Evolutionary conservation across 2,888 invertebrate genomes (phyloP).

Genomic region (Brenthis daphne): DNA sequence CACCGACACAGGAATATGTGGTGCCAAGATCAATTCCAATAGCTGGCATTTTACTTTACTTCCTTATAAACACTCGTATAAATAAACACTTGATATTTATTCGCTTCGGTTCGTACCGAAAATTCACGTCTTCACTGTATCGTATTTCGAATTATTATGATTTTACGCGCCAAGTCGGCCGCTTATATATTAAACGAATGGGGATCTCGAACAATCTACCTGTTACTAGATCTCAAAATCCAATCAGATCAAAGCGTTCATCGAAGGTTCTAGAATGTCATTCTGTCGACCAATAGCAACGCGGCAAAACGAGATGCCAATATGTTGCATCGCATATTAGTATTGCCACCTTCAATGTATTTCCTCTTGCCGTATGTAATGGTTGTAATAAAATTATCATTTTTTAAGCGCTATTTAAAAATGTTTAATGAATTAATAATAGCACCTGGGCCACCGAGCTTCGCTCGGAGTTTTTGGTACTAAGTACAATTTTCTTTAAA

Average conservation of each 20-base stretch:
- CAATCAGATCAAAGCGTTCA: constrained; percentile 49
- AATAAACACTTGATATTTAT: constrained; percentile 40
- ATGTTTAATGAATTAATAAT: too few species aligned
- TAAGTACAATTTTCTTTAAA: too few species aligned
- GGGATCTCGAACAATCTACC: constrained; percentile 55
- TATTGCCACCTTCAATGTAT: too few species aligned
- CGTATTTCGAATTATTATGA: constrained; percentile 66
- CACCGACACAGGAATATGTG: constrained; percentile 81
- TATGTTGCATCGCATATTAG: constrained; percentile 16
- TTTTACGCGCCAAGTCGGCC: constrained; percentile 52
- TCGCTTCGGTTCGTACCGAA: constrained; percentile 56
- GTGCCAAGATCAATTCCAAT: constrained; percentile 82
- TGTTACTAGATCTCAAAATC: constrained; percentile 44
- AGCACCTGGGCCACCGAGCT: too few species aligned
- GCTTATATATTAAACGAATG: constrained; percentile 61
- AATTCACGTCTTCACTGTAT: constrained; percentile 52
- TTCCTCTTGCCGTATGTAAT: too few species aligned
- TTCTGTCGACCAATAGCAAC: constrained; percentile 49
- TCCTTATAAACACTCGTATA: constrained; percentile 37
- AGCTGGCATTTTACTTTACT: constrained; percentile 69
- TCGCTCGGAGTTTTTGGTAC: too few species aligned
- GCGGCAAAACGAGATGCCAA: constrained; percentile 41
- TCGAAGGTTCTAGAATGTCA: constrained; percentile 54
- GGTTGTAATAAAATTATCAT: too few species aligned
- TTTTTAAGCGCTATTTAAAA: too few species aligned